These are phyloP conservation scores for Myotis pilosus DNA, from an alignment of 2,797 vertebrate genomes.

Conservation along the genomic window DNA sequence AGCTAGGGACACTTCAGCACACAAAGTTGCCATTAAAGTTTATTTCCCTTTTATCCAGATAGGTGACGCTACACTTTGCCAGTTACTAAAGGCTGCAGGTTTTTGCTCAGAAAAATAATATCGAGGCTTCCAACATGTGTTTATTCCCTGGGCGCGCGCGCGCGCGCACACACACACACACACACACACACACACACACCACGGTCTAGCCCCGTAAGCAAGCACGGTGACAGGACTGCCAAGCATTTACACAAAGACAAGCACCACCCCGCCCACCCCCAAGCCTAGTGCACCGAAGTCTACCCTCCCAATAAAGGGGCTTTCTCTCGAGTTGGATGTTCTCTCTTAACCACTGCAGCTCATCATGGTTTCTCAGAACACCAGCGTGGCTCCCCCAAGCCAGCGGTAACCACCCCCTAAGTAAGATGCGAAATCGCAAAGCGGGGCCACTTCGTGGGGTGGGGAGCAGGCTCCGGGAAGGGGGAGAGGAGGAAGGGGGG, in stretches of 20 bases:
- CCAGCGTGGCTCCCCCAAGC: conserved; percentile 8
- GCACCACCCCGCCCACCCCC: background rate
- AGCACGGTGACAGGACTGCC: conserved; percentile 55
- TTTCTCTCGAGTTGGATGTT: conserved; percentile 73
- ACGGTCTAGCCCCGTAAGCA: background rate
- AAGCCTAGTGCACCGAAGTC: background rate
- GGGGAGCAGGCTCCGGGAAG: background rate
- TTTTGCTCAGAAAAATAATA: conserved; percentile 68
- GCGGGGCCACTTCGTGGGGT: conserved; percentile 5
- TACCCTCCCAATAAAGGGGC: conserved; percentile 58
- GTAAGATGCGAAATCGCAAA: conserved; percentile 54
- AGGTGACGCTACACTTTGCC: conserved; percentile 82
- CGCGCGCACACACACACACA: background rate
- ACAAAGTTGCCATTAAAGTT: conserved; percentile 84
- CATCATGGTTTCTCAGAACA: conserved; percentile 68
- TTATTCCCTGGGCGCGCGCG: conserved; percentile 65
- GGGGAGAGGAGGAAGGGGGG: background rate
- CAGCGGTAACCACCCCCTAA: conserved; percentile 14
- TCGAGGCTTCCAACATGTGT: conserved; percentile 74
- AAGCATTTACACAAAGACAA: conserved; percentile 69
- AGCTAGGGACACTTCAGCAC: conserved; percentile 60
- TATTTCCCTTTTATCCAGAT: conserved; percentile 80
- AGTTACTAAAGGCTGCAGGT: conserved; percentile 72
- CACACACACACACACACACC: background rate
- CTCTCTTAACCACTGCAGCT: conserved; percentile 71